Percentiles rank a stretch among this genome's conserved stretches.
These are phyloP conservation scores for Zosterops lateralis DNA, from an alignment of 2,113 vertebrate genomes.

Conservation along the genomic window DNA sequence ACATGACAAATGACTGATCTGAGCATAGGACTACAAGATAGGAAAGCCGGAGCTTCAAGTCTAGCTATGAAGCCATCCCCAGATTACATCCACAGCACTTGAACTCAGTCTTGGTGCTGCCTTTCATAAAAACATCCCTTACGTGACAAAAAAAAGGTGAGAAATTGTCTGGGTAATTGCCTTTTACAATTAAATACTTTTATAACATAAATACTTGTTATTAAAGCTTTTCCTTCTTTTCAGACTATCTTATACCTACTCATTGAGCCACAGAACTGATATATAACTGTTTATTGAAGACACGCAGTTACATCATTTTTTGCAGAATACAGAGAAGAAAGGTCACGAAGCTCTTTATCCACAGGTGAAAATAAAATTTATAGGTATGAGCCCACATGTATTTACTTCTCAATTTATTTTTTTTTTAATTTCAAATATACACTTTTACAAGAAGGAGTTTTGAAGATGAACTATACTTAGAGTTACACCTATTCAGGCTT, in stretches of 20 bases:
- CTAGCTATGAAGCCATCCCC: not conserved
- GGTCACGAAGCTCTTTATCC: not conserved
- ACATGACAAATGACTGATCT: not conserved
- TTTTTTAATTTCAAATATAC: not conserved
- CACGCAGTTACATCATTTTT: not conserved
- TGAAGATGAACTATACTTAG: not conserved
- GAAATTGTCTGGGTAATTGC: not conserved
- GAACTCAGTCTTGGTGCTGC: not conserved
- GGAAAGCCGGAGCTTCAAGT: not conserved
- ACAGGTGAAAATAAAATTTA: not conserved
- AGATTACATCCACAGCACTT: not conserved
- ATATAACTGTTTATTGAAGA: not conserved
- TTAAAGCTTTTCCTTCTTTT: not conserved
- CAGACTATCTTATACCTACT: not conserved
- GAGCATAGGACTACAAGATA: not conserved
- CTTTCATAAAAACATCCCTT: not conserved
- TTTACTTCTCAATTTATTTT: not conserved
- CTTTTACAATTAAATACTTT: not conserved
- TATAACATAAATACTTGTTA: not conserved
- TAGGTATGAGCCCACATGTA: not conserved
- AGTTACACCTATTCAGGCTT: not conserved
- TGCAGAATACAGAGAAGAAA: not conserved
- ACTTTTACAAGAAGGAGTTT: not conserved
- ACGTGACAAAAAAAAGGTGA: not conserved
- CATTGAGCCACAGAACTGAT: not conserved